Percentiles rank a stretch among this genome's conserved stretches.
phyloP scores from a whole-genome alignment of 2,888 invertebrate genomes.

The Drosophila dives region DNA sequence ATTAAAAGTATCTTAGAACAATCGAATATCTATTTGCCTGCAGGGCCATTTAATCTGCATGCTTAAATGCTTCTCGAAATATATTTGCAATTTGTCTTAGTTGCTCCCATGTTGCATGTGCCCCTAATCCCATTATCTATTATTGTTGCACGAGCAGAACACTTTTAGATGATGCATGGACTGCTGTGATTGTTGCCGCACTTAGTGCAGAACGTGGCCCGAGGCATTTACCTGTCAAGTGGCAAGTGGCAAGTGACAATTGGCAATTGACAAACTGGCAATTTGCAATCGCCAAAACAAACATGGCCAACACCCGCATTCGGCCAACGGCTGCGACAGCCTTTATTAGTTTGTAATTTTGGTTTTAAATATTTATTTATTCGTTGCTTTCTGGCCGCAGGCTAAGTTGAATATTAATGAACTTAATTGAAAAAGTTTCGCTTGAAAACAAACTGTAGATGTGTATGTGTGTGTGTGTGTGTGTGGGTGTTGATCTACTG shows the following conservation, averaged over 20 bases:
- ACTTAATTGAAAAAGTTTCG: conserved; percentile 76
- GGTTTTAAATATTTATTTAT: conserved; percentile 74
- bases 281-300: conserved; percentile 28
- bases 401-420: conserved; percentile 77
- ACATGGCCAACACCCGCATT: conserved; percentile 19
- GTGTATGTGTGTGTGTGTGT: not conserved
- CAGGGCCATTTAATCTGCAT: not conserved
- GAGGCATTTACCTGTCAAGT: conserved; percentile 43
- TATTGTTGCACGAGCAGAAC: conserved; percentile 10
- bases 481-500: conserved; percentile 23
- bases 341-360: conserved; percentile 70
- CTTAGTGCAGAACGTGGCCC: conserved; percentile 23
- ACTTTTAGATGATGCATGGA: conserved; percentile 32
- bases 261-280: conserved; percentile 33
- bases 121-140: conserved; percentile 19
- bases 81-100: conserved; percentile 6
- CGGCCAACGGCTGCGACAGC: conserved; percentile 27
- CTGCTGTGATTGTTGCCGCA: conserved; percentile 15
- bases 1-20: not conserved
- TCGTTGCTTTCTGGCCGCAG: conserved; percentile 53
- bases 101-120: not conserved
- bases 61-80: conserved; percentile 1
- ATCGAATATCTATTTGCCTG: not conserved
- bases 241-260: conserved; percentile 30
- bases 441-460: conserved; percentile 33